Base-by-base conservation (phyloP, 2,113 vertebrate genomes). In the Ramphastos sulfuratus region DNA sequence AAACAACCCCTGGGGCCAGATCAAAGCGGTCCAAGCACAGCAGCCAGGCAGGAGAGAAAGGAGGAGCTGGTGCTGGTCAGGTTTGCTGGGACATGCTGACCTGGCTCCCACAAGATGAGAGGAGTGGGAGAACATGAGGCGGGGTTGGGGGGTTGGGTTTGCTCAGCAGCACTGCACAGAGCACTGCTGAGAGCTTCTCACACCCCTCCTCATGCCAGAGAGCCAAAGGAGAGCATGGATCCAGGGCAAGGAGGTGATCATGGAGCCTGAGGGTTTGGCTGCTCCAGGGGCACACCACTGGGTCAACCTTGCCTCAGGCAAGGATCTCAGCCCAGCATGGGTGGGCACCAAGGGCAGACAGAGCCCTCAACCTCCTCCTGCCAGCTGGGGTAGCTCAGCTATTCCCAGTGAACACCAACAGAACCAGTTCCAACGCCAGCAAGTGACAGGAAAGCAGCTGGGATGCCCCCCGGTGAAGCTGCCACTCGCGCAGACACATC, bases 351-450 rank as follows among this genome's bases (percentile, higher is more conserved):
- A 1, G 61, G 44, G 52, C 61, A 58, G 58, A 23, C 2, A 39
- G 54, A 78, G 78, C 78, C 73, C 83, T 21, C 58, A 13, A 27
- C 3, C 89, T 31, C 52, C 76, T 74, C 64, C 28, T 1, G 9
- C 2, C 0, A 48, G 35, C 4, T 13, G 2, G 28, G 82, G 72
- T 27, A 48, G 69, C 1, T 56, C 86, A 81, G 87, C 70, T 70
- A 20, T 2, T 59, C 50, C 50, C 50, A 52, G 50, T 25, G 12
- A 25, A 23, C 50, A 52, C 78, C 82, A 89, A 85, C 39, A 91
- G 50, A 82, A 96, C 94, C 87, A 91, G 93, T 87, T 63, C 74
- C 19, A 94, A 95, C 89, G 95, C 0, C 85, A 96, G 87, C 76
- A 14, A 52, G 60, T 10, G 86, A 86, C 24, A 77, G 80, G 69